Percentiles rank a stretch among this genome's conserved stretches.
These are phyloP conservation scores for Scyliorhinus canicula DNA, from an alignment of 2,797 vertebrate genomes.

Conservation along the genomic window DNA sequence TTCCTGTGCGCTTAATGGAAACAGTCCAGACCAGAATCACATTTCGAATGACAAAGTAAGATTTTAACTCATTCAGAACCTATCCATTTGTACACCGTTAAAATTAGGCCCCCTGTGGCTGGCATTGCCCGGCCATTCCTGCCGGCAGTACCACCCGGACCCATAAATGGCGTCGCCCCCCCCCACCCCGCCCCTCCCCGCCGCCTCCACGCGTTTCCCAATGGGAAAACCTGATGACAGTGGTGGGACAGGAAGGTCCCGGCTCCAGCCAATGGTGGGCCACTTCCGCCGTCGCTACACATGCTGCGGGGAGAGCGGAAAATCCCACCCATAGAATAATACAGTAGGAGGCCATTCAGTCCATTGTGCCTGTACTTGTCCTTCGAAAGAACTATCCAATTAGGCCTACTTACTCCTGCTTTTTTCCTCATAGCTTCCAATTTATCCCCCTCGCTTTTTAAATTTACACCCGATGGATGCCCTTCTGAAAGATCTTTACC, in stretches of 20 bases:
- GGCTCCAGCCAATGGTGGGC: too few relatives aligned
- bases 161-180: too few relatives aligned
- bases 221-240: too few relatives aligned
- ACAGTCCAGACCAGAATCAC: too few relatives aligned
- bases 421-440: neutral
- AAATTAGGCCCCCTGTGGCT: neutral
- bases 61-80: neutral
- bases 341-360: neutral
- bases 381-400: neutral
- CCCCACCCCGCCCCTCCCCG: too few relatives aligned
- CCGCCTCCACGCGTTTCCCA: too few relatives aligned
- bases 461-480: neutral
- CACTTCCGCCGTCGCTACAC: too few relatives aligned
- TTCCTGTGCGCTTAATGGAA: neutral
- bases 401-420: neutral
- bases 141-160: too few relatives aligned
- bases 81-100: neutral
- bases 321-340: neutral
- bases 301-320: too few relatives aligned
- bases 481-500: neutral
- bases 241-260: too few relatives aligned
- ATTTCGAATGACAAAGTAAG: neutral
- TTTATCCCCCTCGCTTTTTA: neutral
- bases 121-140: too few relatives aligned
- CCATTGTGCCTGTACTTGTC: neutral